Conservation (phyloP, 2,797 vertebrate species). For the Helarctos malayanus region DNA sequence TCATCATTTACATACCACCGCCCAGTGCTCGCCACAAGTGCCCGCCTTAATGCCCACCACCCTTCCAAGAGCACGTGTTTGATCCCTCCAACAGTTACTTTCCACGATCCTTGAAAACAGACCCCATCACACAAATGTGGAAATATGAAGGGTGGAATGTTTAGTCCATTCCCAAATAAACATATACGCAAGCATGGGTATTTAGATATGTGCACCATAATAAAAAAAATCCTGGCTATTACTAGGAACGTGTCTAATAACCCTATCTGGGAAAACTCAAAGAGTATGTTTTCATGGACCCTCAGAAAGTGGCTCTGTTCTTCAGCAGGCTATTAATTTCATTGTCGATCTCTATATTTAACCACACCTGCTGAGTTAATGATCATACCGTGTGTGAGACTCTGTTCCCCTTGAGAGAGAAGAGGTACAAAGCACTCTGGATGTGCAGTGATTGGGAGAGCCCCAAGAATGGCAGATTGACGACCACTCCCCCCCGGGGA, state of each 20-base stretch:
- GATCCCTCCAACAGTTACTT: background rate
- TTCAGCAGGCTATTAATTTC: background rate
- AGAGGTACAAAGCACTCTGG: fast-evolving
- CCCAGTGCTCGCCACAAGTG: background rate
- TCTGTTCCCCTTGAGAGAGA: background rate
- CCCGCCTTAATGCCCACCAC: background rate
- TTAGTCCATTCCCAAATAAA: background rate
- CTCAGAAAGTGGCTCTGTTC: background rate
- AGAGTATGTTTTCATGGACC: background rate
- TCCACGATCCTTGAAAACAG: background rate
- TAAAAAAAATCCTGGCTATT: background rate
- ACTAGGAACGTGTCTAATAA: fast-evolving
- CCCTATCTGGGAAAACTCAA: no score
- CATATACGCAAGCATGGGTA: fast-evolving
- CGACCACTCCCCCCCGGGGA: background rate
- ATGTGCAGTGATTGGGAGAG: background rate
- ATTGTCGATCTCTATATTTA: background rate
- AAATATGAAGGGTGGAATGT: fast-evolving
- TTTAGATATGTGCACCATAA: background rate
- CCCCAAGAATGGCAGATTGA: fast-evolving
- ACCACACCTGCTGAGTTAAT: background rate
- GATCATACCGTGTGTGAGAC: background rate
- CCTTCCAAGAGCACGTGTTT: background rate
- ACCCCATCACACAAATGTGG: background rate
- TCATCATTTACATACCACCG: background rate